A percentile compares a stretch with the other conserved stretches of the same genome.
phyloP scores from a whole-genome alignment of 2,888 invertebrate species.

The Melanargia galathea region DNA sequence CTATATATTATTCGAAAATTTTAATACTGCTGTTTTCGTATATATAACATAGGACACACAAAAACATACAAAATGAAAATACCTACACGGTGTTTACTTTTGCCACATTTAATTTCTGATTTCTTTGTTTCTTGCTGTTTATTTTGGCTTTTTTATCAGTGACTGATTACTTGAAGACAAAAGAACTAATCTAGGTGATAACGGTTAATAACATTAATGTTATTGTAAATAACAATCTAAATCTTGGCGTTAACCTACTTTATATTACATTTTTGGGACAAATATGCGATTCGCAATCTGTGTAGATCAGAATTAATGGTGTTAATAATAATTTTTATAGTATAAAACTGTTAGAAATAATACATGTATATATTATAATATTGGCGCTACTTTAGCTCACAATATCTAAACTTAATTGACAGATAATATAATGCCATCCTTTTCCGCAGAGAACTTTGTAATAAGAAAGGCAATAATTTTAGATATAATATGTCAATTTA shows the following conservation, averaged over 20 bases:
- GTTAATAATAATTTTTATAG: too few relatives aligned
- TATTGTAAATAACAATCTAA: conserved; percentile 4
- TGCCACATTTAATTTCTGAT: conserved; percentile 3
- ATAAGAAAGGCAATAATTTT: too few relatives aligned
- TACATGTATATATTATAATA: too few relatives aligned
- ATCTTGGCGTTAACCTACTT: neutral
- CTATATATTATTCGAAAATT: neutral
- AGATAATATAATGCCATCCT: too few relatives aligned
- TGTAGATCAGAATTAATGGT: neutral
- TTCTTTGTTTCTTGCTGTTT: conserved; percentile 19
- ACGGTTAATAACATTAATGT: neutral
- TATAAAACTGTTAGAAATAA: too few relatives aligned
- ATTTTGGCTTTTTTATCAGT: conserved; percentile 21
- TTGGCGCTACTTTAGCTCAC: too few relatives aligned
- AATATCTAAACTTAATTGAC: too few relatives aligned
- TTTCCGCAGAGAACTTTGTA: too few relatives aligned
- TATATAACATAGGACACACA: too few relatives aligned
- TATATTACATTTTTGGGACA: neutral
- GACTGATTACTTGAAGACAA: conserved; percentile 12
- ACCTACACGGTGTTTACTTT: neutral
- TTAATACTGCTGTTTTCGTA: neutral
- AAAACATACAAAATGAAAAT: neutral
- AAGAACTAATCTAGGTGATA: conserved; percentile 4
- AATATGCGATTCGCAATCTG: neutral
- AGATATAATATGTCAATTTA: neutral